These are phyloP conservation scores for Geodia barretti DNA, from an alignment of 37 sponge, comb jelly and placozoan species.

Conservation along the genomic window DNA sequence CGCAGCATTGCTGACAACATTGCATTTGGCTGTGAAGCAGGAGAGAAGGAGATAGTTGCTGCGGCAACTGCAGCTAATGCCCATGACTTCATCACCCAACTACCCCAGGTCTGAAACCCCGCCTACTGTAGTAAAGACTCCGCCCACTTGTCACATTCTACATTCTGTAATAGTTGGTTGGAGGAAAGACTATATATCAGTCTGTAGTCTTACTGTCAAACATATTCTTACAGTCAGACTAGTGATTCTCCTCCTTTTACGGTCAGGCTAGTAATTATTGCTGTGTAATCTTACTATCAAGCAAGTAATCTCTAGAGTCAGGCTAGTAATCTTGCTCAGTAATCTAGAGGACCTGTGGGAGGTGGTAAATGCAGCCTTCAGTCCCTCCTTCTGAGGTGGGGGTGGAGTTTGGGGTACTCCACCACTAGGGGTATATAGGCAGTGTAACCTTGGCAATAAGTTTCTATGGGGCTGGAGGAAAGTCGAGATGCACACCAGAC, in stretches of 20 bases:
- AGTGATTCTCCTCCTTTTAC: too few species aligned
- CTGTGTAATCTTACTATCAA: too few species aligned
- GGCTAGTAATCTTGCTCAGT: too few species aligned
- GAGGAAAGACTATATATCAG: too few species aligned
- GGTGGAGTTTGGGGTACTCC: constrained; percentile 4
- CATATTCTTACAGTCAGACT: too few species aligned
- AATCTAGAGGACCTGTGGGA: constrained; percentile 33
- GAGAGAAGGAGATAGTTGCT: constrained; percentile 54
- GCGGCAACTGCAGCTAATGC: constrained; percentile 83
- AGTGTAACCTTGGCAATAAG: not conserved
- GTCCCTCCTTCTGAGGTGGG: constrained; percentile 71
- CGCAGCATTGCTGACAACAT: constrained; percentile 80
- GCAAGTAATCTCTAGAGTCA: not conserved
- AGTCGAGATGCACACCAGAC: too few species aligned
- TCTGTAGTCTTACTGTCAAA: too few species aligned
- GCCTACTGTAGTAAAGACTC: too few species aligned
- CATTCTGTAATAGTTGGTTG: too few species aligned
- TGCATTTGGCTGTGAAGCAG: constrained; percentile 71
- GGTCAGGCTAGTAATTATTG: too few species aligned
- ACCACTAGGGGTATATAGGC: constrained; percentile 29
- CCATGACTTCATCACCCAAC: constrained; percentile 69
- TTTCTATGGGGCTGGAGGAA: not conserved
- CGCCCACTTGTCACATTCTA: too few species aligned
- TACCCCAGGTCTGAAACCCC: constrained; percentile 30
- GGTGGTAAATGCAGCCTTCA: constrained; percentile 98